Evolutionary conservation across 2,797 vertebrate species (phyloP).

Genomic region (Eupleurogrammus muticus): DNA sequence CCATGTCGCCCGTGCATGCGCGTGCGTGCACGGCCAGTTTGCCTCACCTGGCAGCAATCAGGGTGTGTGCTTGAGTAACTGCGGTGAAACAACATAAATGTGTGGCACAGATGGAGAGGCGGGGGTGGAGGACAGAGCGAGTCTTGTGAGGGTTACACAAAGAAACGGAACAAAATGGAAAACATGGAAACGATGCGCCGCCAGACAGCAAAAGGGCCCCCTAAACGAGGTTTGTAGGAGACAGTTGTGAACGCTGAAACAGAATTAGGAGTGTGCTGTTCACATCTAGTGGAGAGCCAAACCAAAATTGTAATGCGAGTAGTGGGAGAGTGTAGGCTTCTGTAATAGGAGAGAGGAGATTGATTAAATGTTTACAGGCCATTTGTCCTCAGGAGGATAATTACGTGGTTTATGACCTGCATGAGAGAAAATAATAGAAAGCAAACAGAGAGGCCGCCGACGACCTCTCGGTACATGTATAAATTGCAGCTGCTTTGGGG

Average conservation of each 20-base stretch:
- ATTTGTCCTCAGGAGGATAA: constrained; percentile 30
- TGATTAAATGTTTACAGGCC: constrained; percentile 30
- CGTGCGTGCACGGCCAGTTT: constrained; percentile 1
- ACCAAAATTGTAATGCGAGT: neutral
- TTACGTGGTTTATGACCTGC: constrained; percentile 26
- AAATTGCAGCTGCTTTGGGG: neutral
- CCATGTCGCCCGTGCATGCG: constrained; percentile 1
- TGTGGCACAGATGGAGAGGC: constrained; percentile 71
- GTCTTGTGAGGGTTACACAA: constrained; percentile 60
- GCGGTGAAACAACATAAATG: constrained; percentile 65
- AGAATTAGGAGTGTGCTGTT: constrained; percentile 12
- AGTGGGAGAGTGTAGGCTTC: neutral
- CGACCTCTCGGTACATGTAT: neutral
- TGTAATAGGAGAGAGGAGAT: neutral
- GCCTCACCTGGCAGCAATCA: constrained; percentile 76
- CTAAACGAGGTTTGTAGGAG: constrained; percentile 48
- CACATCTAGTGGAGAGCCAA: neutral
- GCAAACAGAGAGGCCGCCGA: neutral
- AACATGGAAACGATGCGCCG: constrained; percentile 41
- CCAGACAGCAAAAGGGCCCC: constrained; percentile 57
- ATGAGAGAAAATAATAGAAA: constrained; percentile 15
- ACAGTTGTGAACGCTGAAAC: constrained; percentile 35
- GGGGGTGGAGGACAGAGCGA: constrained; percentile 60
- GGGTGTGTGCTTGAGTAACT: constrained; percentile 59
- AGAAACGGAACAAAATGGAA: constrained; percentile 54